Evolutionary conservation across 1,140 invertebrate genomes (phyloP), one percentile per base, ranked within the genome.

Genomic region (Drosophila elegans): DNA sequence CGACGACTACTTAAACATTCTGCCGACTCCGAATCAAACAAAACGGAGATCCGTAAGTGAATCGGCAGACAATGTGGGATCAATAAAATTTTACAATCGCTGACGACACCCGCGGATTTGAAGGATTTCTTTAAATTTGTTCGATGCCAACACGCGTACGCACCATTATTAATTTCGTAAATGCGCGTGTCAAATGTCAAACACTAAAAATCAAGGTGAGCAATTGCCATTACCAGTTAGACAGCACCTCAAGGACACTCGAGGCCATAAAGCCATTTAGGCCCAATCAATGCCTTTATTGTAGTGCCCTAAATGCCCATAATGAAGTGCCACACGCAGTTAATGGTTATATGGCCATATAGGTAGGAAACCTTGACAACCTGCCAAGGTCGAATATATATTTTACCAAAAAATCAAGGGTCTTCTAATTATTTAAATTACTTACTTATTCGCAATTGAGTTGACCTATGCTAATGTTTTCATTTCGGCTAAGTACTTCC

Each of bases 241-340:
- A 32, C 29, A 7, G 32, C 51, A 55, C 12, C 21, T 21, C 49
- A 88, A 83, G 83, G 83, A 69, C 83, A 42, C 63, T 60, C 29
- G 27, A 21, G 82, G 62, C 52, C 83, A 78, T 88, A 86, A 88
- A 71, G 64, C 16, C 32, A 78, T 78, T 69, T 69, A 36, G 74
- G 34, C 29, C 49, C 61, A 55, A 86, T 86, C 82, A 85, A 86
- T 85, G 74, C 56, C 60, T 52, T 27, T 67, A 73, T 86, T 86
- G 83, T 86, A 73, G 54, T 48, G 51, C 79, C 59, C 69, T 83
- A 79, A 86, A 79, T 91, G 83, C 73, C 64, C 74, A 90, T 90
- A 90, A 90, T 91, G 89, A 90, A 90, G 80, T 90, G 86, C 88
- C 86, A 90, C 86, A 90, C 86, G 89, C 86, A 91, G 88, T 91